A percentile compares a stretch with the other conserved stretches of the same genome.
phyloP scores from a whole-genome alignment of 2,797 vertebrate species.

The Lacerta agilis region DNA sequence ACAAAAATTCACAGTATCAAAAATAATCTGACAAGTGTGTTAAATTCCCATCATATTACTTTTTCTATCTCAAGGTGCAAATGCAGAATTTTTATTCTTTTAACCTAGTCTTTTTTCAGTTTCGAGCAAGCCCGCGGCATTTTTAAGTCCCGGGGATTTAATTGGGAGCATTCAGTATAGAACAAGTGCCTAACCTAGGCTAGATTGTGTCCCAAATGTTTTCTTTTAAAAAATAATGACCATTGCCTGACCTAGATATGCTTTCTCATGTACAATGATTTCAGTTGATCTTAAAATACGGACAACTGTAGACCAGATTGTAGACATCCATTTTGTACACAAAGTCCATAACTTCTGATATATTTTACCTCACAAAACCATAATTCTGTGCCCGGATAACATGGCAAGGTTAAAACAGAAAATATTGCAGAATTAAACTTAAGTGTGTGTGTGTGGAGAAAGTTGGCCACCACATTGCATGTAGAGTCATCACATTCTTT shows the following conservation, averaged over 20 bases:
- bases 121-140: background rate
- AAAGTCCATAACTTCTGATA: slow-evolving; percentile 32
- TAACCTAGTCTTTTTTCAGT: background rate
- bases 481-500: background rate
- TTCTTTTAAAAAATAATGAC: background rate
- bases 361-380: background rate
- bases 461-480: background rate
- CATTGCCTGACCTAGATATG: background rate
- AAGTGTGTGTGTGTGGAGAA: rapidly evolving
- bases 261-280: background rate
- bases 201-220: background rate
- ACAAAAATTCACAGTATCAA: slow-evolving; percentile 69
- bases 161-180: background rate
- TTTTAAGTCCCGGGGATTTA: background rate
- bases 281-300: background rate
- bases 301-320: background rate
- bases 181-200: background rate
- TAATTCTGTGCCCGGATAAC: background rate
- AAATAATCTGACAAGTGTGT: slow-evolving; percentile 64
- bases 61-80: slow-evolving; percentile 8
- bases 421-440: background rate
- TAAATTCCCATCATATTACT: background rate
- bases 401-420: rapidly evolving
- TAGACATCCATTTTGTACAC: slow-evolving; percentile 38
- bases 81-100: background rate